Evolutionary conservation across 1,140 invertebrate species (phyloP).

Genomic region (Trinorchestia longiramus): DNA sequence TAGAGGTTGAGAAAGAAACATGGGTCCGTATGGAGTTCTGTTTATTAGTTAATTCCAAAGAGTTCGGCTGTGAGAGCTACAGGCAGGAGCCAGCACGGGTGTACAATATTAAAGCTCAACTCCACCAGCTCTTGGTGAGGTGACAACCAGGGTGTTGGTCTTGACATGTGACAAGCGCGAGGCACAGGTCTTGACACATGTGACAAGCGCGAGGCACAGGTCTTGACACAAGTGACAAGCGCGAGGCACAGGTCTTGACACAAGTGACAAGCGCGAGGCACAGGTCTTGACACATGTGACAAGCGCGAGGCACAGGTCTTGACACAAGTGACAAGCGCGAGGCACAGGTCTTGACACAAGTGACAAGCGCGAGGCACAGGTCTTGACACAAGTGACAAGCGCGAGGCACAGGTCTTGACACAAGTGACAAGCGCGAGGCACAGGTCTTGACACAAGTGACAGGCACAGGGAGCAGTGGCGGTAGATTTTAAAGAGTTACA

Average conservation of each 20-base stretch:
- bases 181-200: not conserved
- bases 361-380: too few species aligned
- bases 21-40: conserved; percentile 21
- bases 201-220: not conserved
- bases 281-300: too few species aligned
- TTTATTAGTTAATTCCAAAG: conserved; percentile 33
- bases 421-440: too few species aligned
- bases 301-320: too few species aligned
- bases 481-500: not conserved
- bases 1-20: not conserved
- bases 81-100: not conserved
- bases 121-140: not conserved
- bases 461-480: too few species aligned
- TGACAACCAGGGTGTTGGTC: not conserved
- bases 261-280: not conserved
- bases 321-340: too few species aligned
- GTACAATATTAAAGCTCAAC: not conserved
- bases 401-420: too few species aligned
- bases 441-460: too few species aligned
- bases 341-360: too few species aligned
- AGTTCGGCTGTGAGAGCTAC: conserved; percentile 2
- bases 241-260: not conserved
- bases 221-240: not conserved
- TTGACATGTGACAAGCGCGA: not conserved
- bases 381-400: too few species aligned